phyloP scores from a whole-genome alignment of 2,113 vertebrate species.

The Ciconia boyciana region DNA sequence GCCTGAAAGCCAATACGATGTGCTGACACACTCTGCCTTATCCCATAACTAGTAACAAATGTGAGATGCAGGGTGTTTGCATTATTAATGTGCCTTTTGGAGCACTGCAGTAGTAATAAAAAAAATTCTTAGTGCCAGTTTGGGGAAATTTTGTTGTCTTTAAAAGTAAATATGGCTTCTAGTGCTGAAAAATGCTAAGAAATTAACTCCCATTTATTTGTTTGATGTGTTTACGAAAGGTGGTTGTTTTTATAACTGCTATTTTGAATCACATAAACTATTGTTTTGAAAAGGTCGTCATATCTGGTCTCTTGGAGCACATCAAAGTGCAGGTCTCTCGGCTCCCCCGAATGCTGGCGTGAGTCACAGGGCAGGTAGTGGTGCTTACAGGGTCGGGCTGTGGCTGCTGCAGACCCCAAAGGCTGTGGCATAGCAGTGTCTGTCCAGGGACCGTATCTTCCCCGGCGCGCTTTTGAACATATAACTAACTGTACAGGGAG shows the following conservation, averaged over 20 bases:
- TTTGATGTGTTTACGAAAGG: background rate
- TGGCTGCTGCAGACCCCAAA: background rate
- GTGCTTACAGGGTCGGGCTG: background rate
- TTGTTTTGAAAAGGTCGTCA: background rate
- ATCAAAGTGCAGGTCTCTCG: fast-evolving
- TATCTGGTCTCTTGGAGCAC: background rate
- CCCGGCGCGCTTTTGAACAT: fast-evolving
- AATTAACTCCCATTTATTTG: background rate
- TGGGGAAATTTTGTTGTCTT: background rate
- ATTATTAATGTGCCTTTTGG: background rate
- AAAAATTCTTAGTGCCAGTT: background rate
- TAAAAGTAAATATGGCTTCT: background rate
- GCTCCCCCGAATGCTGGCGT: background rate
- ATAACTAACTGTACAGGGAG: fast-evolving
- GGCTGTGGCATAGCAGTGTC: background rate
- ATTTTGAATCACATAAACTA: background rate
- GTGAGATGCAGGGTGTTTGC: background rate
- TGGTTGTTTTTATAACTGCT: background rate
- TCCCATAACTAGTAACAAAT: background rate
- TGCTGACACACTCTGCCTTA: background rate
- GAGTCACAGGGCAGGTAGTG: background rate
- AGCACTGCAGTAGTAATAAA: background rate
- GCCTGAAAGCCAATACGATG: background rate
- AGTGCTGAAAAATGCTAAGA: background rate
- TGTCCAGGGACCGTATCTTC: fast-evolving